Evolutionary conservation across 2,888 invertebrate genomes (phyloP), one percentile per base, ranked within the genome.

Genomic region (Amblyjoppa proteus): DNA sequence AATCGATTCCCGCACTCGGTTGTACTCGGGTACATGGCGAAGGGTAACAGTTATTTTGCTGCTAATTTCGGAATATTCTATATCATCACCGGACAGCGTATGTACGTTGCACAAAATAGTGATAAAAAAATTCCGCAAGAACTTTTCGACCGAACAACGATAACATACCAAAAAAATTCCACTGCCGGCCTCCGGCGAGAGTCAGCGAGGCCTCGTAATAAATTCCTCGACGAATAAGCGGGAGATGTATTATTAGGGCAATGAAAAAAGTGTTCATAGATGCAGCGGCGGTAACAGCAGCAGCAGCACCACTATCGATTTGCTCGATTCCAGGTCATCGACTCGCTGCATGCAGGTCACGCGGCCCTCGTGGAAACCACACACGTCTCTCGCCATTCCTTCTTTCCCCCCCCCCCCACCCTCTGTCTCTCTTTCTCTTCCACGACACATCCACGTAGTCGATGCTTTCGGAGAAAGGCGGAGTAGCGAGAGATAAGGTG

Each of bases 311-410:
- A 58, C 45, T 85, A 85, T 85, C 81, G 85, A 85, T 85, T 85
- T 78, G 74, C 64, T 78, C 74, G 81, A 81, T 81, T 85, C 78
- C 81, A 81, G 85, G 85, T 84, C 84, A 80, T 84, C 84, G 84
- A 84, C 84, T 84, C 71, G 76, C 13, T 70, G 75, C 80, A 84
- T 84, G 84, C 84, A 80, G 84, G 84, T 85, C 85, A 85, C 85
- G 74, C 78, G 70, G 81, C 45, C 71, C 80, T 80, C 75, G 70
- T 66, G 71, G 58, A 84, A 71, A 80, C 70, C 80, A 49, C 71
- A 73, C 76, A 76, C 49, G 20, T 76, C 70, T 75, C 64, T 70
- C 69, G 69, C 34, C 34, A 31, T 28, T 28, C 51, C 6, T 28
- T 49, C 51, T 31, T 45, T 13, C 69, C 28, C 56, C 9, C 25